A percentile compares a stretch with the other conserved stretches of the same genome.
Conservation (phyloP, 2,113 vertebrate species). For the Corythornis madagascariensis region DNA sequence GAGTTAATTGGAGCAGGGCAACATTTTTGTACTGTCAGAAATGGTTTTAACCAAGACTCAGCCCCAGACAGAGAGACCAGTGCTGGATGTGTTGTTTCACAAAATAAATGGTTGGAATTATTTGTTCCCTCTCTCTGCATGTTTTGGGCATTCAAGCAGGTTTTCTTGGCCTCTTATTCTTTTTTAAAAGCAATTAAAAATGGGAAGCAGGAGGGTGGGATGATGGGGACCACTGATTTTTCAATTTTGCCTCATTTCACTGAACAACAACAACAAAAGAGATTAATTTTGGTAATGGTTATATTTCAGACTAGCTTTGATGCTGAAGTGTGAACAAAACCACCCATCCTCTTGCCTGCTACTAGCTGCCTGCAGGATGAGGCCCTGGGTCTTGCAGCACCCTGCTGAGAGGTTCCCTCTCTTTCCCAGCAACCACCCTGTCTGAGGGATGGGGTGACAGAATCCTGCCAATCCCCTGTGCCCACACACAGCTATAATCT, state of each 20-base stretch:
- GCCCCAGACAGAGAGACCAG: not conserved
- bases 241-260: not conserved
- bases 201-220: not conserved
- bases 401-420: not conserved
- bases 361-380: not conserved
- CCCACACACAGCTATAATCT: fast-evolving
- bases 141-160: not conserved
- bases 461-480: fast-evolving
- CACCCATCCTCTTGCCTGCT: not conserved
- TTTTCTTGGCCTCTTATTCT: not conserved
- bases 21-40: not conserved
- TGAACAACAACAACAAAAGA: not conserved
- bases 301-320: not conserved
- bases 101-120: not conserved
- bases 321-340: not conserved
- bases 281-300: not conserved
- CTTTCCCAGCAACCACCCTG: not conserved
- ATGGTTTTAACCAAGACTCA: not conserved
- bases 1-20: not conserved
- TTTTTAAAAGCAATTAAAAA: not conserved
- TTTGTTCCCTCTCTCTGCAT: not conserved
- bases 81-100: fast-evolving
- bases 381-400: not conserved
- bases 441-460: fast-evolving
- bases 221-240: not conserved